Base-by-base conservation (phyloP, 2,113 vertebrate genomes). In the Bothrops jararaca region DNA sequence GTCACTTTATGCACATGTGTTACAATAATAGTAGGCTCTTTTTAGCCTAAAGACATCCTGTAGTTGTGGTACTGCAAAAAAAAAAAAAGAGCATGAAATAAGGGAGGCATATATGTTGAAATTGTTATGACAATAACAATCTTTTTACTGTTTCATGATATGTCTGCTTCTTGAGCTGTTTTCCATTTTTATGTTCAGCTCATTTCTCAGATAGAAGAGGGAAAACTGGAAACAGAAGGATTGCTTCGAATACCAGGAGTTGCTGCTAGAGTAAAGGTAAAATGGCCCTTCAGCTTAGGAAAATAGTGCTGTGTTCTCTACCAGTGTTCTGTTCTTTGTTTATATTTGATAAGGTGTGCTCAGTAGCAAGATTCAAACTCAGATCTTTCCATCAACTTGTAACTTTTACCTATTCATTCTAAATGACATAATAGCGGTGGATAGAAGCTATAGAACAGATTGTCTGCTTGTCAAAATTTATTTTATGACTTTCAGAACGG, bases 231-330 rank as follows among this genome's bases (percentile, higher is more conserved):
- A 95, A 99, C 99, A 0, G 99, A 99, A 97, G 99, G 99, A 2
- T 98, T 99, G 95, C 98, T 99, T 85, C 97, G 99, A 95, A 99
- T 99, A 95, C 98, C 99, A 64, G 99, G 99, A 97, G 98, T 97
- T 26, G 98, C 98, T 18, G 96, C 97, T 29, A 97, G 99, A 97
- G 96, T 99, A 93, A 99, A 99, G 98, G 99, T 99, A 95, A 95
- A 93, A 26, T 18, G 5, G 56, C 58, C 20, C 4, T 57, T 50
- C 85, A 56, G 24, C 92, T 90, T 45, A 92, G 22, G 29, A 7
- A 52, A 69, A 26, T 4, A 34, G 92, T 24, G 7, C 60, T 8
- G 4, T 6, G 0, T 5, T 87, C 39, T 10, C 58, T 93, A 18
- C 52, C 92, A 91, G 18, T 80, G 74, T 80, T 80, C 22, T 7